Evolutionary conservation across 2,113 vertebrate species (phyloP).

Genomic region (Pollachius pollachius): DNA sequence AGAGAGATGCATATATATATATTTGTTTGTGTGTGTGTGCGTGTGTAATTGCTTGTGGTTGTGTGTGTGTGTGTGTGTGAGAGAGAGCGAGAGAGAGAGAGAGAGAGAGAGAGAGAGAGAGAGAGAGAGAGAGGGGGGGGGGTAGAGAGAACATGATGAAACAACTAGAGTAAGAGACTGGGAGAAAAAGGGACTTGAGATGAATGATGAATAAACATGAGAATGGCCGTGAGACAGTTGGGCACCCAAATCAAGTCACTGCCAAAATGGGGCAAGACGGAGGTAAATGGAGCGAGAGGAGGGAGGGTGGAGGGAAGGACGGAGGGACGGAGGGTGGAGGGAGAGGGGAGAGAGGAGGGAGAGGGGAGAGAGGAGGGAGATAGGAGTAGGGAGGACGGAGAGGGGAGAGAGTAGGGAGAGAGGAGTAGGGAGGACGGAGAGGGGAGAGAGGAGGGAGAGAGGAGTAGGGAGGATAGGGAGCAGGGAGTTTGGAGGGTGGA

Average conservation of each 20-base stretch:
- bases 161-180: constrained; percentile 24
- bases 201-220: constrained; percentile 64
- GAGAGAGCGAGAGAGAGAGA: constrained; percentile 11
- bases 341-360: too few relatives aligned
- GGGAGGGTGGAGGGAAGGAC: too few relatives aligned
- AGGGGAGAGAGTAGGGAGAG: constrained; percentile 6
- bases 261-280: not conserved
- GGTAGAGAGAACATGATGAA: constrained; percentile 15
- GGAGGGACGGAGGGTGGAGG: constrained; percentile 5
- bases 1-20: constrained; percentile 3
- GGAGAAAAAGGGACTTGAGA: constrained; percentile 13
- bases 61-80: too few relatives aligned
- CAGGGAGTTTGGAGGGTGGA: constrained; percentile 32
- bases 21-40: not conserved
- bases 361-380: too few relatives aligned
- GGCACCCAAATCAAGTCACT: constrained; percentile 20
- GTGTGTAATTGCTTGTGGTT: too few relatives aligned
- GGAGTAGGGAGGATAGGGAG: not conserved
- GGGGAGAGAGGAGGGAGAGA: too few relatives aligned
- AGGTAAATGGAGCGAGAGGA: constrained; percentile 10
- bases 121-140: constrained; percentile 2
- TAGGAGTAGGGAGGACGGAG: too few relatives aligned
- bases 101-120: constrained; percentile 11
- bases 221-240: constrained; percentile 34
- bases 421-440: too few relatives aligned